Evolutionary conservation across 2,113 vertebrate genomes (phyloP).

Genomic region (Myotis davidii): DNA sequence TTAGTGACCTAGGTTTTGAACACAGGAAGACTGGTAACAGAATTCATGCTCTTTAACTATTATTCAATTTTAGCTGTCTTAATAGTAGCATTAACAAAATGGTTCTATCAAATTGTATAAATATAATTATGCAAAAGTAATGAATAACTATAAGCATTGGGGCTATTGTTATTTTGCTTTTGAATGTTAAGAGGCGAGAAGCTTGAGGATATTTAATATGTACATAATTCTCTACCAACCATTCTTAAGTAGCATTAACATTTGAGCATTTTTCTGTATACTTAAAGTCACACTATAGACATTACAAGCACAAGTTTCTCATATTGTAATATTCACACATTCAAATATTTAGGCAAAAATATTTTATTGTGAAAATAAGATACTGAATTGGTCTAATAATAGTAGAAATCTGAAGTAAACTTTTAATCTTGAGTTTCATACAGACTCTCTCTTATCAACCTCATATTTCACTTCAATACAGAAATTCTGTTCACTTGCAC

Average conservation of each 20-base stretch:
- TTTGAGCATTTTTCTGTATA: not conserved
- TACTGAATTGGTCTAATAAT: not conserved
- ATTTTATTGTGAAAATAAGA: not conserved
- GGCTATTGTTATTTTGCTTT: not conserved
- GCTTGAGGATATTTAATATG: not conserved
- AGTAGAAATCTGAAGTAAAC: slow-evolving; percentile 25
- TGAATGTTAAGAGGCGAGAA: not conserved
- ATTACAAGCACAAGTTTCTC: slow-evolving; percentile 25
- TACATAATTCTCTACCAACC: slow-evolving; percentile 20
- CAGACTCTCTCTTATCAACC: not conserved
- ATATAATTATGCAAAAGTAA: slow-evolving; percentile 35
- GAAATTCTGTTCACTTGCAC: slow-evolving; percentile 2
- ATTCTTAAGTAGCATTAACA: not conserved
- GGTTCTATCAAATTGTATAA: not conserved
- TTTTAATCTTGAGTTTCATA: slow-evolving; percentile 43
- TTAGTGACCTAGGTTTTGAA: slow-evolving; percentile 21
- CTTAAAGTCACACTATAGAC: not conserved
- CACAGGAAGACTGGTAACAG: not conserved
- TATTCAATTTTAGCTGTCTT: not conserved
- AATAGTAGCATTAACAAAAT: slow-evolving; percentile 31
- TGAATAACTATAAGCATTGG: not conserved
- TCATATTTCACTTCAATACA: not conserved
- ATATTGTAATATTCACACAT: not conserved
- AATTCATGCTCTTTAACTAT: not conserved
- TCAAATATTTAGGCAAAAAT: not conserved